These are phyloP conservation scores for Coelinius sp. DNA, from an alignment of 2,888 invertebrate genomes.

Conservation along the genomic window DNA sequence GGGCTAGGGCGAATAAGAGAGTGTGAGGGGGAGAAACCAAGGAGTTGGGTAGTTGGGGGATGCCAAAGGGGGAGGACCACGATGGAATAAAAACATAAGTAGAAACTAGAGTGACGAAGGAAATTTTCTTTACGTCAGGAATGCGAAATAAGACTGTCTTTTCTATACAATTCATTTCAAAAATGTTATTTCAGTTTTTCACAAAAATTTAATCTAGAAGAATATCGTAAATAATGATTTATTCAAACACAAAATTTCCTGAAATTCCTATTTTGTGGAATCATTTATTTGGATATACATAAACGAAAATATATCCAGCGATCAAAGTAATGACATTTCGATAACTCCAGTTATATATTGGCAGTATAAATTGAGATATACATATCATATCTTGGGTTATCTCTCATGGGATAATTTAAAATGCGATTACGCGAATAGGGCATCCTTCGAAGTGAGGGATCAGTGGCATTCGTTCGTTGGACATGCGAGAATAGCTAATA, in stretches of 20 bases:
- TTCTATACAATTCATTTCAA: conserved; percentile 28
- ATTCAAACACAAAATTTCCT: background rate
- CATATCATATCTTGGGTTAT: conserved; percentile 35
- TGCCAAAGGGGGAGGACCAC: conserved; percentile 32
- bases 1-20: conserved; percentile 13
- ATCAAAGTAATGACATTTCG: conserved; percentile 7
- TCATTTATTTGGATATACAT: background rate
- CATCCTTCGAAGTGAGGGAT: conserved; percentile 51
- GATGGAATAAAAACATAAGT: conserved; percentile 27
- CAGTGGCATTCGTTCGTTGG: conserved; percentile 59
- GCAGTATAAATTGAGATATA: conserved; percentile 9
- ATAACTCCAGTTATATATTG: conserved; percentile 14
- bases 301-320: background rate
- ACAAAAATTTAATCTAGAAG: background rate
- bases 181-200: background rate
- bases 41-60: conserved; percentile 18
- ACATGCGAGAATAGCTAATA: conserved; percentile 68
- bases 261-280: background rate
- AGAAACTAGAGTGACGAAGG: conserved; percentile 44
- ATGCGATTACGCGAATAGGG: conserved; percentile 63
- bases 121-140: conserved; percentile 45
- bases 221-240: background rate
- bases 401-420: conserved; percentile 61
- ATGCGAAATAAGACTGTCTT: conserved; percentile 35
- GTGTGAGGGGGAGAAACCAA: conserved; percentile 34